Evolutionary conservation across 92 coral and sea anemone genomes (phyloP), one percentile per base, ranked within the genome.

Genomic region (Siderastrea siderea): DNA sequence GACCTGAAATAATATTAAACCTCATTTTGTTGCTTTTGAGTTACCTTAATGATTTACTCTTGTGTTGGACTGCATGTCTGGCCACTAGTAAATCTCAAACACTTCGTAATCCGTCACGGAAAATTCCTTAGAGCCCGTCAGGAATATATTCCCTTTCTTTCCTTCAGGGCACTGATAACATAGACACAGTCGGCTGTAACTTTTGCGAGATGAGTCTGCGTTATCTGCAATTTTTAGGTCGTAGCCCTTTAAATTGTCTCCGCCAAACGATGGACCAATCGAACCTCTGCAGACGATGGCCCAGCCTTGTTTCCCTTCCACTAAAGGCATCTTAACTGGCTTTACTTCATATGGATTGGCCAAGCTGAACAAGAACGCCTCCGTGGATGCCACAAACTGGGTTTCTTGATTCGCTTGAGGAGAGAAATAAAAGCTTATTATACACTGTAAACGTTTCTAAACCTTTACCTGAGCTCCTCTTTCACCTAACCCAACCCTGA

Each of bases 281-380:
- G 9, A n/a, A 65, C 69, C n/a, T 0, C 0, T 0, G n/a, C 13
- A n/a, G 69, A 2, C 9, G 45, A 65, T n/a, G 9, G 0, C 0
- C 0, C 8, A 5, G 4, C 1, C 0, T n/a, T 6, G 38, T n/a
- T n/a, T n/a, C n/a, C 8, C 10, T 1, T 0, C 9, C n/a, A 2
- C 69, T 65, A n/a, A n/a, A n/a, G 47, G 69, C 10, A 65, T 5
- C n/a, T 38, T 17, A 17, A n/a, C 2, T 0, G 69, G 9, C 1
- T 10, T 43, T 1, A 0, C 0, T 65, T 9, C 69, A 65, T n/a
- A 65, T 3, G 69, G 69, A 65, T 65, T 65, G 9, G n/a, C 69
- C 69, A 65, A 65, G 45, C 69, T 65, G 45, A 65, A 65, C 69
- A 65, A 65, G 13, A 65, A 65, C 8, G 69, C 69, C 45, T 1